A percentile compares a stretch with the other conserved stretches of the same genome.
These are phyloP conservation scores for Melanchra persicariae DNA, from an alignment of 2,888 invertebrate genomes.

Conservation along the genomic window DNA sequence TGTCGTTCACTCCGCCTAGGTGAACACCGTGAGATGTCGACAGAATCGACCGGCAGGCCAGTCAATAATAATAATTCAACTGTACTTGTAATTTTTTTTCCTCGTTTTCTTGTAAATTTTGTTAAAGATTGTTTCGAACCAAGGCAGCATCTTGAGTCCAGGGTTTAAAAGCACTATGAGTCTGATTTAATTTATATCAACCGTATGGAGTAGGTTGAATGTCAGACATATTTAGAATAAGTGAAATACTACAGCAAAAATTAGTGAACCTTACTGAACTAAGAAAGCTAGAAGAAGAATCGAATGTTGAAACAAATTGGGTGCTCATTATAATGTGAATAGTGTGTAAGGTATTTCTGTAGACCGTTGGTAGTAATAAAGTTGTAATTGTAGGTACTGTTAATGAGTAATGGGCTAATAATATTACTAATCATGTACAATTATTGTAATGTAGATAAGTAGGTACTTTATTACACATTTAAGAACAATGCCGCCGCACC, in stretches of 20 bases:
- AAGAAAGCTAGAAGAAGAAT: not conserved
- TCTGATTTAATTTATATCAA: not conserved
- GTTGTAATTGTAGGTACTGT: constrained; percentile 31
- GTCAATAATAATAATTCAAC: not conserved
- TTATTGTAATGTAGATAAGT: constrained; percentile 36
- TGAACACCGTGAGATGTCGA: too few species aligned
- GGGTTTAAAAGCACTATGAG: not conserved
- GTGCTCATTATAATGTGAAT: not conserved
- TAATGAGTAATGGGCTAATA: constrained; percentile 42
- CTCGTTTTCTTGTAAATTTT: not conserved
- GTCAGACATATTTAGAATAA: not conserved
- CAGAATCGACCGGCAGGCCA: too few species aligned
- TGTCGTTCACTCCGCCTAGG: too few species aligned
- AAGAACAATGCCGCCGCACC: constrained; percentile 32
- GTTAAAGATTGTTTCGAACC: not conserved
- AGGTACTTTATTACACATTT: not conserved
- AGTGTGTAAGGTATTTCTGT: not conserved
- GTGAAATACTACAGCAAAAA: not conserved
- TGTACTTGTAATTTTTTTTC: not conserved
- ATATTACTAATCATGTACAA: constrained; percentile 49
- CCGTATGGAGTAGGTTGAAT: not conserved
- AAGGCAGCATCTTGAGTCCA: not conserved
- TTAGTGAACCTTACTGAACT: not conserved
- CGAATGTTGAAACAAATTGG: not conserved
- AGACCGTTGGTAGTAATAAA: constrained; percentile 13